phyloP scores from a whole-genome alignment of 2,113 vertebrate species.

The Azemiops feae region DNA sequence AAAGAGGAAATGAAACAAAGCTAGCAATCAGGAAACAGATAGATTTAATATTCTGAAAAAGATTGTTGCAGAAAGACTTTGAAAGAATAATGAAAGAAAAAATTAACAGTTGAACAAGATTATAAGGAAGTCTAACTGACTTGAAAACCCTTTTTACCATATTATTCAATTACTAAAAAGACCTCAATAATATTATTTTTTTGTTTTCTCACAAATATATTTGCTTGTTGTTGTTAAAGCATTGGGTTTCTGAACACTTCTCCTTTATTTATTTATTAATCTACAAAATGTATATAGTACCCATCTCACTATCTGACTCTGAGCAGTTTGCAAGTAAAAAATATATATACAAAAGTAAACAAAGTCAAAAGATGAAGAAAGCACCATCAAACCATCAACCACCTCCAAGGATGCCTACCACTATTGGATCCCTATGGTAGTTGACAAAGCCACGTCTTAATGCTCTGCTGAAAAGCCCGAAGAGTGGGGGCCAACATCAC shows the following conservation, averaged over 20 bases:
- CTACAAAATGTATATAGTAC: background rate
- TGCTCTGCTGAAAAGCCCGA: too few relatives aligned
- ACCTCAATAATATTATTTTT: constrained; percentile 64
- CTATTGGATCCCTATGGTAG: too few relatives aligned
- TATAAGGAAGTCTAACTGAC: constrained; percentile 59
- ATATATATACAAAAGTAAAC: too few relatives aligned
- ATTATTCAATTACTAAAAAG: constrained; percentile 64
- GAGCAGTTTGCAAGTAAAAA: too few relatives aligned
- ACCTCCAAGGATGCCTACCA: too few relatives aligned
- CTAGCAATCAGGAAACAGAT: constrained; percentile 39
- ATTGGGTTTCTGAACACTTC: constrained; percentile 49
- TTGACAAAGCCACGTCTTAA: too few relatives aligned
- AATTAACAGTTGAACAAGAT: constrained; percentile 47
- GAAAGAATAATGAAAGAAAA: constrained; percentile 58
- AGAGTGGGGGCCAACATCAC: too few relatives aligned
- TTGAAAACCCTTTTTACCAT: constrained; percentile 65
- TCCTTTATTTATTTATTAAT: background rate
- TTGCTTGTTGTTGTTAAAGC: constrained; percentile 63
- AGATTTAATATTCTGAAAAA: constrained; percentile 56
- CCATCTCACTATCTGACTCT: too few relatives aligned
- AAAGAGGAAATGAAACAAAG: constrained; percentile 29
- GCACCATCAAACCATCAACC: too few relatives aligned
- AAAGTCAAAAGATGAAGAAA: too few relatives aligned
- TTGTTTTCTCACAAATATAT: constrained; percentile 64
- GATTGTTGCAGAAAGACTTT: constrained; percentile 31